These are phyloP conservation scores for Microctenopoma steveboyesi DNA, from an alignment of 2,797 vertebrate genomes.

Conservation along the genomic window DNA sequence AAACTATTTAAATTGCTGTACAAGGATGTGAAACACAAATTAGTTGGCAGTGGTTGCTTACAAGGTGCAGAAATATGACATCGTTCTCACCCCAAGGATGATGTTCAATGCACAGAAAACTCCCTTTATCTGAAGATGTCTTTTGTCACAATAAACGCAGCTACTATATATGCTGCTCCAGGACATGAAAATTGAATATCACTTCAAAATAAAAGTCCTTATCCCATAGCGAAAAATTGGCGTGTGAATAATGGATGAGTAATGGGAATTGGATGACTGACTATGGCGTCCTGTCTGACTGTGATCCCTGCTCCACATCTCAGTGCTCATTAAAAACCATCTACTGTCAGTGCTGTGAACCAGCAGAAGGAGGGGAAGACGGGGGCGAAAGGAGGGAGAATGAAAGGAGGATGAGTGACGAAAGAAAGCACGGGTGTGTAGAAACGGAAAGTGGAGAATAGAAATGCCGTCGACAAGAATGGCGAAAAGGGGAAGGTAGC, in stretches of 20 bases:
- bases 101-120: slow-evolving; percentile 9
- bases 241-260: slow-evolving; percentile 79
- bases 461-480: slow-evolving; percentile 31
- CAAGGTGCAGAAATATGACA: neutral
- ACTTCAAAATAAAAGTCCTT: slow-evolving; percentile 77
- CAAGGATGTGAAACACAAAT: too few relatives aligned
- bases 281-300: slow-evolving; percentile 66
- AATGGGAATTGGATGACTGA: slow-evolving; percentile 78
- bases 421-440: neutral
- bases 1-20: too few relatives aligned
- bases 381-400: slow-evolving; percentile 37
- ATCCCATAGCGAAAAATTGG: slow-evolving; percentile 63
- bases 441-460: slow-evolving; percentile 18
- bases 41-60: neutral
- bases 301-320: slow-evolving; percentile 77
- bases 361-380: slow-evolving; percentile 40
- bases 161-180: slow-evolving; percentile 22
- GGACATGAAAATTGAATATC: slow-evolving; percentile 66
- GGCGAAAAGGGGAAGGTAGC: neutral
- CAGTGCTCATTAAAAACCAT: slow-evolving; percentile 76
- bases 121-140: slow-evolving; percentile 27
- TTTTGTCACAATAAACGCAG: slow-evolving; percentile 72
- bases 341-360: slow-evolving; percentile 62
- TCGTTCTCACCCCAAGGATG: slow-evolving; percentile 16
- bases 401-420: slow-evolving; percentile 6